Evolutionary conservation across 2,797 vertebrate species (phyloP), one percentile per base, ranked within the genome.

Genomic region (Halcyon smyrnensis): DNA sequence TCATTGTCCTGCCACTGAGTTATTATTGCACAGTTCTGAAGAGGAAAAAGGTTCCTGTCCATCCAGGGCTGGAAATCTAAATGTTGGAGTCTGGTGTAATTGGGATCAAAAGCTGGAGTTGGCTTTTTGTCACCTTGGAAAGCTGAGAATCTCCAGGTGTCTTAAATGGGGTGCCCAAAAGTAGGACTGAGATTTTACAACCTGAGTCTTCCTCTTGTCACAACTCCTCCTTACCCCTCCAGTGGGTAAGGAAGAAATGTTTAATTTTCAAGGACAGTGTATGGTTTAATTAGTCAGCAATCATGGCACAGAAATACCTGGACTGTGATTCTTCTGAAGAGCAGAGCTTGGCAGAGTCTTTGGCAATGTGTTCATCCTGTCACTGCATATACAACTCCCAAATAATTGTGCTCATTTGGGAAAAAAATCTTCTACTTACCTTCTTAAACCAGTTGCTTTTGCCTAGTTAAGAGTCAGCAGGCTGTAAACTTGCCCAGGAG

Each of bases 381-480:
- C 17, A 15, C n/a, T 70, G 56, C n/a, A 25, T 4, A 13, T 36
- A 11, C 16, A 63, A 30, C 27, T 27, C 67, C 41, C 45, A 69
- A 82, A 69, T 5, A 64, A 27, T 12, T 2, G 0, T 9, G 21
- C 4, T 69, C 6, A 12, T 51, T 56, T 1, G 8, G n/a, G 34
- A 74, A 85, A 77, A 77, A 48, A 1, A 14, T 4, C 14, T 67
- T 77, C 6, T 41, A 25, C 27, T 57, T 12, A 48, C 51, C 18
- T 87, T 45, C 36, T 65, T 48, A 39, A 56, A 56, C 2, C 17
- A n/a, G 50, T 20, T 84, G 45, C 19, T 84, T 64, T 34, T 39
- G 37, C 37, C 37, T 16, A 2, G 2, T 25, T 53, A 15, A 7
- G 50, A 62, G 8, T 5, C 56, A 14, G 27, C 0, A 4, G 74